Evolutionary conservation across 2,888 invertebrate genomes (phyloP), one percentile per base, ranked within the genome.

Genomic region (Tenodera sinensis): DNA sequence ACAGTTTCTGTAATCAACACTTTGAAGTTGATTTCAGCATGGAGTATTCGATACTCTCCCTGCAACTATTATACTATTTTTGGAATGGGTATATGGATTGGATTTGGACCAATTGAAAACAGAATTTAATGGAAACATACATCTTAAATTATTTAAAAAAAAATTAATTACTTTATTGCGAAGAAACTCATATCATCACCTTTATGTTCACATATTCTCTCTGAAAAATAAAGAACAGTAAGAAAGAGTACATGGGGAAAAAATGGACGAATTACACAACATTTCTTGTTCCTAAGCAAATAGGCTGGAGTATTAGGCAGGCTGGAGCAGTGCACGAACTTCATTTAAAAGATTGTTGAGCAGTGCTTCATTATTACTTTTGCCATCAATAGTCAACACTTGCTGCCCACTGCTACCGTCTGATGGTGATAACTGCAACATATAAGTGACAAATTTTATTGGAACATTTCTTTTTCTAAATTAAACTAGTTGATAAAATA

Each of bases 331-430:
- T 2, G 82, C 42, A 81, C 88, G 88, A 7, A 90, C 88, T 85
- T 90, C 90, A 9, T 85, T 30, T 54, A 89, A 81, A 30, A 90
- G 88, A 47, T 83, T 89, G 30, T 34, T 42, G 82, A 90, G 89
- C 20, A 90, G 83, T 42, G 88, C 42, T 89, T 91, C 90, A 71
- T 88, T 91, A 87, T 91, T 91, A 84, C 91, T 91, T 88, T 92
- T 92, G 28, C 91, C 92, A 47, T 92, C 92, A n/a, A 92, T 88
- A 34, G 91, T 89, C 42, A 92, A 71, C 20, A 71, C 20, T 71
- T 71, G 54, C 54, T 71, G 54, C 54, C 54, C 54, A 42, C 42
- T 87, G 8, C 89, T 89, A 14, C 91, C 89, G 20, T 71, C 54
- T 20, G 54, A 14, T 54, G 54, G 20, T 71, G 54, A 71, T 71